Base-by-base conservation (phyloP, 2,797 vertebrate genomes). In the Steatocranus sp. region DNA sequence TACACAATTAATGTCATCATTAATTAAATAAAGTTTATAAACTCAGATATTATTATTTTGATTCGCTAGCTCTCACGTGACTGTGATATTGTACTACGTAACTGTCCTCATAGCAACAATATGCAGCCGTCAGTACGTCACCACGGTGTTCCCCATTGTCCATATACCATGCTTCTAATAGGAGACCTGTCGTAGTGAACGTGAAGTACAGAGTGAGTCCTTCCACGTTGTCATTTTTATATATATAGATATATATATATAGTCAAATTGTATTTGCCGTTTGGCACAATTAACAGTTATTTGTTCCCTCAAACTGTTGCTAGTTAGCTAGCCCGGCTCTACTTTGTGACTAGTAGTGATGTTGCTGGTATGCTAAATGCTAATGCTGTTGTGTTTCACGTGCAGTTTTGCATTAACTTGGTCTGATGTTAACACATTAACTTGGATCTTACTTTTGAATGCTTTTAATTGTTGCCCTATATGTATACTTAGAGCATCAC, bases 201-300 rank as follows among this genome's bases (percentile, higher is more conserved):
- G 90, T 85, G 38, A 90, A 80, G 50, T n/a, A 86, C 83, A 93
- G 85, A 96, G 96, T 96, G 93, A 96, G 96, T 97, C 80, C 80
- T 78, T 89, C 36, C 36, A 79, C 58, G 5, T 76, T 82, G 46
- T 66, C 8, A 2, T 77, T 43, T 78, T 23, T 54, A 11, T 32
- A 32, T 54, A 53, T 51, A 23, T 4, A 51, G 5, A 8, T n/a
- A 1, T 25, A 53, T 17, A 30, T 25, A 12, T 48, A 12, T 48
- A 48, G 25, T 73, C 43, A 30, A 18, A 3, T 23, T 23, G 5
- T 3, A 27, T 34, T 61, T 32, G 8, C 34, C 4, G 8, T n/a
- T 2, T 15, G 15, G 27, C 5, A 3, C 43, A 48, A 48, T 3
- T 30, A 48, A 48, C 43, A 73, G 14, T 50, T 68, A 25, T 30